Evolutionary conservation across 2,888 invertebrate species (phyloP).

Genomic region (Apamea anceps): DNA sequence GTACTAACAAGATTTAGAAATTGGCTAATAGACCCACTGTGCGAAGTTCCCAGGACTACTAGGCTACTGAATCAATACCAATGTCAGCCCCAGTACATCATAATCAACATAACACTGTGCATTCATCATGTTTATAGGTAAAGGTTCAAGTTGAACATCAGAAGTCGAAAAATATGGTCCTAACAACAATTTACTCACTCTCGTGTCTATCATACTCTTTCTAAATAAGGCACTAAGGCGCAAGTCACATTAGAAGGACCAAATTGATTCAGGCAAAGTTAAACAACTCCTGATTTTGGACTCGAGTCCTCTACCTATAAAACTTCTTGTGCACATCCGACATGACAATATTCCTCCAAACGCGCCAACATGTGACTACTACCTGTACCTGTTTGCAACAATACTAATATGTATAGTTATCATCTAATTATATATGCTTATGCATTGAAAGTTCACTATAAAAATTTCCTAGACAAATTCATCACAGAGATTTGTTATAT

Average conservation of each 20-base stretch:
- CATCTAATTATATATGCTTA: slow-evolving; percentile 74
- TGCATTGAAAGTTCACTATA: slow-evolving; percentile 82
- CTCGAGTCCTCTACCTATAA: slow-evolving; percentile 24
- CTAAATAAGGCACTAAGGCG: slow-evolving; percentile 49
- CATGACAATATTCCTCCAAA: slow-evolving; percentile 64
- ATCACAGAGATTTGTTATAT: slow-evolving; percentile 88
- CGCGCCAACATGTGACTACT: slow-evolving; percentile 62
- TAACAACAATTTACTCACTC: slow-evolving; percentile 18
- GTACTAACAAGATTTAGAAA: slow-evolving; percentile 78
- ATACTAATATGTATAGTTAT: slow-evolving; percentile 72
- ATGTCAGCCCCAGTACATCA: slow-evolving; percentile 69
- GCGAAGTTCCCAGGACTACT: slow-evolving; percentile 71
- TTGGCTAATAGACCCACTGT: slow-evolving; percentile 82
- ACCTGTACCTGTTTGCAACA: slow-evolving; percentile 74
- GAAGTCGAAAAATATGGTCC: slow-evolving; percentile 9
- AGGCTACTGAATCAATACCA: slow-evolving; percentile 69
- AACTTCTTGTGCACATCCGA: slow-evolving; percentile 22
- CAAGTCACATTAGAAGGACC: slow-evolving; percentile 27
- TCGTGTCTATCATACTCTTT: slow-evolving; percentile 35
- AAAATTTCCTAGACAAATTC: slow-evolving; percentile 85
- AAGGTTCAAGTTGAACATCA: slow-evolving; percentile 25
- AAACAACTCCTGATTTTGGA: slow-evolving; percentile 2
- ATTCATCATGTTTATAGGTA: slow-evolving; percentile 63
- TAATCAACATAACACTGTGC: slow-evolving; percentile 67
- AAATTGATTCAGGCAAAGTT: slow-evolving; percentile 19